Evolutionary conservation across 2,113 vertebrate species (phyloP), one percentile per base, ranked within the genome.

Genomic region (Nyctereutes procyonoides): DNA sequence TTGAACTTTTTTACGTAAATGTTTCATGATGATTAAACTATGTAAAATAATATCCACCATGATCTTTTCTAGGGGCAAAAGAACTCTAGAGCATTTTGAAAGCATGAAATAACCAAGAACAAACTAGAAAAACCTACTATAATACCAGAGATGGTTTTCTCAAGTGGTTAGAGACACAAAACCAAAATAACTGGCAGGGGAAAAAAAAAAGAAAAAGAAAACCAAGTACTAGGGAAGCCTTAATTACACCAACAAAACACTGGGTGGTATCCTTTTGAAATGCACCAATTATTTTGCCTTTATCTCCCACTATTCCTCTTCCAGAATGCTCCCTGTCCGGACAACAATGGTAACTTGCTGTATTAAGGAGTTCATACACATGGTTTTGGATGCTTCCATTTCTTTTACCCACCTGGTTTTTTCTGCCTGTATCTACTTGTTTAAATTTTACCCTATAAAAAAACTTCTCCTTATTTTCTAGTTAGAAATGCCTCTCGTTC

Each of bases 91-190:
- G 76, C 14, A 79, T 35, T 96, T 51, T 28, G 9, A 93, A 79
- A 82, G 87, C 22, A 76, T 7, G 30, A 96, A 90, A 69, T 38
- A 96, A 48, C 7, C 5, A 55, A 69, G 32, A 77, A 76, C 4
- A 56, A 97, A 92, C 79, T 56, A 58, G 92, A 95, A 85, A 89
- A 85, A 89, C 17, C 15, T 43, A 38, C 26, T 69, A 53, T 58
- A 83, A 90, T 58, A 30, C 28, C 19, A 63, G 55, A 96, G 48
- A 56, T 65, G 19, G 24, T 65, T 95, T 95, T 81, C 48, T 5
- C 62, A 85, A 8, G 9, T 55, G 43, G 30, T 58, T 94, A 24
- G 63, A 81, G 30, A 92, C 67, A 63, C 9, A 53, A 63, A 81
- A 73, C 58, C 56, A 92, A 97, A 94, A 65, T 22, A 76, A 88